phyloP scores from a whole-genome alignment of 2,797 vertebrate species.

The Chelon labrosus region DNA sequence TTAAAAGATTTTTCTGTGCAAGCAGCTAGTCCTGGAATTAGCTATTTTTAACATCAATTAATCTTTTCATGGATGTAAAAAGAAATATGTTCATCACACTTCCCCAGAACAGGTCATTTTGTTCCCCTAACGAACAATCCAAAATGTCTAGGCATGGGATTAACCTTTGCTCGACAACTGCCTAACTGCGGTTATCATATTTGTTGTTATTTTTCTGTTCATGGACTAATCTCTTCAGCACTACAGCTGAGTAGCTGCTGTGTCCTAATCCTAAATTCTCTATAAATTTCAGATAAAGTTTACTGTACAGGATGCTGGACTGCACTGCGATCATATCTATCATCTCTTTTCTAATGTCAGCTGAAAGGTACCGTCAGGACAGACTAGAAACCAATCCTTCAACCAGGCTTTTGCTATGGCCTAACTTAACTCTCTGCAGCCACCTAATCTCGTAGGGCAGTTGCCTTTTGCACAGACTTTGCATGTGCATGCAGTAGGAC shows the following conservation, averaged over 20 bases:
- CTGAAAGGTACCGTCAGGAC: background rate
- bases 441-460: slow-evolving; percentile 36
- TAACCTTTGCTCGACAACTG: background rate
- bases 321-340: slow-evolving; percentile 4
- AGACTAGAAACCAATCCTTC: background rate
- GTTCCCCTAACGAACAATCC: background rate
- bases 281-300: background rate
- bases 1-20: background rate
- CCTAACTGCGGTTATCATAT: background rate
- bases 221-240: background rate
- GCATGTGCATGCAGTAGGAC: background rate
- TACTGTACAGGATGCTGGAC: background rate
- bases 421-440: background rate
- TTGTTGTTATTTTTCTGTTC: background rate
- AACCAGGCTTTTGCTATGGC: background rate
- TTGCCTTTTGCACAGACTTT: background rate
- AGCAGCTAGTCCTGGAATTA: background rate
- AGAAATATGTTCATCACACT: background rate
- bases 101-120: background rate
- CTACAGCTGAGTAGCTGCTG: background rate
- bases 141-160: background rate
- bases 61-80: background rate
- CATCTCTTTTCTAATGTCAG: slow-evolving; percentile 7
- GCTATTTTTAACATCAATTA: background rate
- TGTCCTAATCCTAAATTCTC: slow-evolving; percentile 18